A percentile compares a stretch with the other conserved stretches of the same genome.
Conservation (phyloP, 2,888 invertebrate genomes). For the Drosophila austrosaltans region DNA sequence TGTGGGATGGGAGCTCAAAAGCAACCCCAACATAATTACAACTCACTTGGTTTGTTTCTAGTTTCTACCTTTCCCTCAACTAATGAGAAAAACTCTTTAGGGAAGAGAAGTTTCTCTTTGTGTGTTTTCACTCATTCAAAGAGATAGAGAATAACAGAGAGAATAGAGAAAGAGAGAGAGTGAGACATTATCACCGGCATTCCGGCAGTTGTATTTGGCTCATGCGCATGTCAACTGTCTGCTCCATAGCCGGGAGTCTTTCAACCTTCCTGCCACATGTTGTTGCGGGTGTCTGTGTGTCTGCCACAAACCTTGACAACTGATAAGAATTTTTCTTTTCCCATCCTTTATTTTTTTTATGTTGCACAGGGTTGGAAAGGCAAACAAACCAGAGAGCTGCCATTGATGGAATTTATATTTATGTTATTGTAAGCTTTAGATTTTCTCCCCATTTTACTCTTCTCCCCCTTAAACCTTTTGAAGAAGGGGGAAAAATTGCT, state of each 20-base stretch:
- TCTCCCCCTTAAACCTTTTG: conserved; percentile 14
- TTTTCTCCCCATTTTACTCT: conserved; percentile 5
- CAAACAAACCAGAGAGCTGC: conserved; percentile 15
- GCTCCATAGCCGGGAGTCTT: conserved; percentile 60
- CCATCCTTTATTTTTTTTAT: conserved; percentile 13
- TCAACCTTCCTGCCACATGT: conserved; percentile 76
- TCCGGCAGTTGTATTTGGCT: conserved; percentile 54
- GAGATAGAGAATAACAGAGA: not conserved
- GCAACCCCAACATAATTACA: conserved; percentile 39
- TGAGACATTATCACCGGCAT: conserved; percentile 47
- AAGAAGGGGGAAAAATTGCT: conserved; percentile 37
- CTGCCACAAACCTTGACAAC: conserved; percentile 67
- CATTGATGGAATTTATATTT: conserved; percentile 70
- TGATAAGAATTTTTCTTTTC: conserved; percentile 74
- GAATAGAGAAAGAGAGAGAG: not conserved
- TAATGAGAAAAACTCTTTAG: not conserved
- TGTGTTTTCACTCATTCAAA: conserved; percentile 24
- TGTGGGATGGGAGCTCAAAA: conserved; percentile 1
- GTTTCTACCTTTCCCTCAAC: not conserved
- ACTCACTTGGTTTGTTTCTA: not conserved
- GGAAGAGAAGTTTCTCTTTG: not conserved
- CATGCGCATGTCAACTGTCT: conserved; percentile 56
- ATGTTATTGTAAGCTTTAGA: conserved; percentile 43
- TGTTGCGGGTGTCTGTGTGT: conserved; percentile 58
- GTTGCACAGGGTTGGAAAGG: conserved; percentile 63